Evolutionary conservation across 2,113 vertebrate species (phyloP).

Genomic region (Gopherus flavomarginatus): DNA sequence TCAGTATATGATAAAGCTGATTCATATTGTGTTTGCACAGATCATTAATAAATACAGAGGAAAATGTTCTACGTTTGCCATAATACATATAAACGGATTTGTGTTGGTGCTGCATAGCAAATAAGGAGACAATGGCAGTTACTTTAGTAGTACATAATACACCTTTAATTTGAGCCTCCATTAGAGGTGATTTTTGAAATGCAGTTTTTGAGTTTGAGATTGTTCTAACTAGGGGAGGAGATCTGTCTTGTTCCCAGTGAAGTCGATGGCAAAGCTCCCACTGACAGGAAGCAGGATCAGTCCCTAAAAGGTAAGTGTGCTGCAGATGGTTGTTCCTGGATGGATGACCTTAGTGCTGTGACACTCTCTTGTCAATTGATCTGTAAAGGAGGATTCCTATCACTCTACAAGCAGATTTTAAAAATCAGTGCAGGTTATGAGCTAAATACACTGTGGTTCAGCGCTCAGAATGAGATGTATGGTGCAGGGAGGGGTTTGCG

Average conservation of each 20-base stretch:
- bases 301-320: neutral
- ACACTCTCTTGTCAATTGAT: constrained; percentile 49
- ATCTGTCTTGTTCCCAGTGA: neutral
- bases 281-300: neutral
- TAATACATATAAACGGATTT: neutral
- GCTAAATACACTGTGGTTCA: constrained; percentile 33
- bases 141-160: neutral
- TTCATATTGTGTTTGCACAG: neutral
- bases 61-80: neutral
- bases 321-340: neutral
- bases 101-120: neutral
- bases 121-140: neutral
- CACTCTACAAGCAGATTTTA: constrained; percentile 23
- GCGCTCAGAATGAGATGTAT: neutral
- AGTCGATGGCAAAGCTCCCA: neutral
- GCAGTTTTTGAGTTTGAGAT: neutral
- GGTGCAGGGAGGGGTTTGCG: neutral
- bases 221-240: fast-evolving
- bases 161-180: neutral
- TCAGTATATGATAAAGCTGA: neutral
- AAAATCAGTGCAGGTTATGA: constrained; percentile 53
- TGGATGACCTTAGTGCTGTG: constrained; percentile 28
- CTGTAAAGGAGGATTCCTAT: constrained; percentile 49
- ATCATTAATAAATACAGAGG: neutral
- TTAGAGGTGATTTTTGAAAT: neutral